Conservation (phyloP, 23 tunicate genomes). For the Trididemnum clinides region DNA sequence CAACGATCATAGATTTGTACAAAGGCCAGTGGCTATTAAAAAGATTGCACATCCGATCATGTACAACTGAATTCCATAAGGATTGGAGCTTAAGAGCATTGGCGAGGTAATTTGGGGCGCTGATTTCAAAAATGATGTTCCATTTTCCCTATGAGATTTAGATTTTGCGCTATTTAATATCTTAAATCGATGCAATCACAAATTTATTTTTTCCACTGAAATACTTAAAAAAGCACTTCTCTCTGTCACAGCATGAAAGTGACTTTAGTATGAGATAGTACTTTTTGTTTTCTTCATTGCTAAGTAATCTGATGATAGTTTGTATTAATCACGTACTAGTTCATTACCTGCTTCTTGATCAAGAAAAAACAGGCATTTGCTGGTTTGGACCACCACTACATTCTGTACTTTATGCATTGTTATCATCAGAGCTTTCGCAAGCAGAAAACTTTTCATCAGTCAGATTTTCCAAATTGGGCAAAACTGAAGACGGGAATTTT, state of each 20-base stretch:
- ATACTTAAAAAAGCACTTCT: neutral
- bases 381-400: neutral
- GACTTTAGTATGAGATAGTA: neutral
- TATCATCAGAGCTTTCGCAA: neutral
- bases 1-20: no score
- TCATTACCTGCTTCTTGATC: constrained; percentile 6
- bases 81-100: neutral
- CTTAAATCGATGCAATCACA: neutral
- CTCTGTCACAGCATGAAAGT: neutral
- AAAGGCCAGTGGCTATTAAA: no score
- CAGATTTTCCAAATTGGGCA: neutral
- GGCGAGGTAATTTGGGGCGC: neutral
- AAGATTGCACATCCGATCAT: neutral
- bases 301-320: neutral
- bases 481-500: neutral
- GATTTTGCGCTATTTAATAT: constrained; percentile 15
- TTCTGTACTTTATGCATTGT: neutral
- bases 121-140: neutral
- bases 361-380: constrained; percentile 20
- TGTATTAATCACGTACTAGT: constrained; percentile 1
- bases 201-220: neutral
- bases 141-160: constrained; percentile 10
- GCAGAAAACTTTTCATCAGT: neutral
- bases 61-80: neutral
- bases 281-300: neutral